Evolutionary conservation across 2,888 invertebrate genomes (phyloP).

Genomic region (Pyrochroa serraticornis): DNA sequence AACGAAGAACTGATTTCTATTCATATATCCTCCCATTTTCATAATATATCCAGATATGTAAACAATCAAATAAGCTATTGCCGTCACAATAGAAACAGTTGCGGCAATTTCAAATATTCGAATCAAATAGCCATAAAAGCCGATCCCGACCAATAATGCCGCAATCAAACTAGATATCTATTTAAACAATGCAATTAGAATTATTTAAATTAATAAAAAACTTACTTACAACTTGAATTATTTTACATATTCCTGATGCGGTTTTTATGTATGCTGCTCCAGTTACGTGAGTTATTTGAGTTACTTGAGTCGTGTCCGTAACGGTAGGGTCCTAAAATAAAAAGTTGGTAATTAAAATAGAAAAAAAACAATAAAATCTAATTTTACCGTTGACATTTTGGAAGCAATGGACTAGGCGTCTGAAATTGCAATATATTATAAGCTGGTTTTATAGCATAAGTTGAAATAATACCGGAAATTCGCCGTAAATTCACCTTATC

Average conservation of each 20-base stretch:
- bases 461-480: no score
- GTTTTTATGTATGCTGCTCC: conserved; percentile 34
- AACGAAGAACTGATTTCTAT: conserved; percentile 13
- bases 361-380: no score
- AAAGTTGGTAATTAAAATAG: no score
- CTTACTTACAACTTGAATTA: conserved; percentile 33
- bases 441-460: no score
- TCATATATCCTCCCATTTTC: background rate
- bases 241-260: conserved; percentile 34
- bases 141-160: background rate
- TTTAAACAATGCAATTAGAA: background rate
- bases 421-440: no score
- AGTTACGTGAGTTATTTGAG: conserved; percentile 19
- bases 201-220: background rate
- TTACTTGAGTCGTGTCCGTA: background rate
- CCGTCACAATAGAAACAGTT: background rate
- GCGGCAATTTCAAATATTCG: background rate
- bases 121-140: background rate
- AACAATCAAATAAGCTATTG: background rate
- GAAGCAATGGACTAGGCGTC: no score
- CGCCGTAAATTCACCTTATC: no score
- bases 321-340: no score
- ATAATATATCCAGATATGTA: background rate
- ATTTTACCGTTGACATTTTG: no score
- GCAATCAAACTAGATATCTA: background rate